Evolutionary conservation across 2,113 vertebrate genomes (phyloP), one percentile per base, ranked within the genome.

Genomic region (Seriola dumerili): DNA sequence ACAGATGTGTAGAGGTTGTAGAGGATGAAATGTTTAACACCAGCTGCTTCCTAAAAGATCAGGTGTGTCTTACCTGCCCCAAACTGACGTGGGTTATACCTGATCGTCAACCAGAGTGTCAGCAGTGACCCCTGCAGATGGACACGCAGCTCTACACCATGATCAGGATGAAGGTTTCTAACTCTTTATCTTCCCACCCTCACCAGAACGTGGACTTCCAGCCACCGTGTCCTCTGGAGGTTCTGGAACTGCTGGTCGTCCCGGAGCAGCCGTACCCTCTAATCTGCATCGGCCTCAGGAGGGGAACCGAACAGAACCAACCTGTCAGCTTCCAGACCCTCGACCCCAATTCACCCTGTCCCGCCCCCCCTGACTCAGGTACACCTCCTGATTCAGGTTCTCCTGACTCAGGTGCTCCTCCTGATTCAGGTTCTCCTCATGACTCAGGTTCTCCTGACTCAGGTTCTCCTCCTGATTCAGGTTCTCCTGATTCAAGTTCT

Each of bases 161-260:
- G 29, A 29, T 29, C 29, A 29, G 29, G 29, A 29, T 29, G 29
- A 29, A 29, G 29, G 29, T 29, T 29, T 29, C 29, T 29, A 29
- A 29, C 29, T 29, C 29, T 29, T 29, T 29, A 29, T 29, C 29
- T 29, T 29, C 29, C 29, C 29, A 29, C 29, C 29, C 4, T 12
- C 38, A 83, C 42, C 71, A 98, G 97, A 95, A 95, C 91, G 96
- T 97, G 93, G 97, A 98, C 76, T 96, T 97, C 83, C 96, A 96
- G 67, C 93, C 97, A 76, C 97, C 97, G 0, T 97, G 96, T 90
- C 97, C 97, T 0, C 93, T 98, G 79, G 95, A 96, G 63, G 88
- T 98, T 85, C 96, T 97, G 84, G 97, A 98, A 94, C 96, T 98
- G 96, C 92, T 71, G 90, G 97, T 98, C 40, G 96, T 97, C 12